Percentiles rank a stretch among this genome's conserved stretches.
These are phyloP conservation scores for Hozukius guyotensis DNA, from an alignment of 2,797 vertebrate species.

Conservation along the genomic window DNA sequence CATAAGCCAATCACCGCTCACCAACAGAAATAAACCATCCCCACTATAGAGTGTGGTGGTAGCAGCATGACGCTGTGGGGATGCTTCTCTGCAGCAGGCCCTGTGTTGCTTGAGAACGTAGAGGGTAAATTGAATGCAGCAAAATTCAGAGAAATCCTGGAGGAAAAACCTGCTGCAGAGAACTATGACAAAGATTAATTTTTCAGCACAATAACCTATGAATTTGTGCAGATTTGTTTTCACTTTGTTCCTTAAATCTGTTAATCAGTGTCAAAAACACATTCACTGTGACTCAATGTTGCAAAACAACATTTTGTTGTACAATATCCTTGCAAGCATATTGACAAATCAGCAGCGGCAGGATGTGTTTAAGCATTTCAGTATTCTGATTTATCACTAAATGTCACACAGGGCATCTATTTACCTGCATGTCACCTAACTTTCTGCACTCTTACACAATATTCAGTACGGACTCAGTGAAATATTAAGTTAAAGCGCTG, in stretches of 20 bases:
- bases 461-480: constrained; percentile 19
- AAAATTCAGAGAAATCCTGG: constrained; percentile 14
- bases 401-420: neutral
- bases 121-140: constrained; percentile 12
- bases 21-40: neutral
- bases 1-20: neutral
- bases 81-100: constrained; percentile 10
- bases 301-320: constrained; percentile 4
- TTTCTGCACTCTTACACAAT: constrained; percentile 28
- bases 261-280: neutral
- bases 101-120: neutral
- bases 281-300: constrained; percentile 7
- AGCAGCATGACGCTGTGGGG: neutral
- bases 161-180: neutral
- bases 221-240: neutral
- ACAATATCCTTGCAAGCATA: neutral
- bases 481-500: constrained; percentile 36
- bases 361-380: neutral
- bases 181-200: neutral
- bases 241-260: neutral
- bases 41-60: neutral
- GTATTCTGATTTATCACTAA: constrained; percentile 12
- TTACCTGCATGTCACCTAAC: neutral
- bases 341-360: constrained; percentile 25
- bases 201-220: neutral